Evolutionary conservation across 2,888 invertebrate genomes (phyloP), one percentile per base, ranked within the genome.

Genomic region (Diaperis boleti): DNA sequence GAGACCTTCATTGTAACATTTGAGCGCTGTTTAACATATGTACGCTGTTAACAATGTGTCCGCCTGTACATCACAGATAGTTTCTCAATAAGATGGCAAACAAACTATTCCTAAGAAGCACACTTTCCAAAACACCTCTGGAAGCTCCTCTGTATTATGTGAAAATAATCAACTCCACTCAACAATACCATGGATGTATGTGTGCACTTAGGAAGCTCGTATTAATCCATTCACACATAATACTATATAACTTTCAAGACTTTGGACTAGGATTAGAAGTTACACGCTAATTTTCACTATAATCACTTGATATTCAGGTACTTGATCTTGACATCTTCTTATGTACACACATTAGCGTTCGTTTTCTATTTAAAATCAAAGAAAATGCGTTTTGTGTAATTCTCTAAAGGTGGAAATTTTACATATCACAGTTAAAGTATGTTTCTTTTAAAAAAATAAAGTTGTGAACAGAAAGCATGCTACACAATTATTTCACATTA

Each of bases 21-120:
- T 76, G 75, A 76, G 81, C 81, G 81, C 76, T 79, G 76, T 79
- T 79, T 80, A 81, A 81, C 80, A 81, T 81, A 81, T 81, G 81
- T 81, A 81, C 81, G 81, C 81, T 79, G 79, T 79, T 79, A 78
- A 76, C 76, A 78, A 78, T 79, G 78, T 76, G 77, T 78, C 76
- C 73, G 70, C 73, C 69, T 72, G 71, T 61, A 60, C 75, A 77
- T 78, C 77, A 78, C 78, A 77, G 77, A 75, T 77, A 76, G 73
- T 76, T 74, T 70, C 73, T 69, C 73, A 73, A 74, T 72, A 73
- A 69, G 69, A 69, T 69, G 69, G 66, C 69, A 67, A 66, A 61
- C 62, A 56, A 52, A 37, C 65, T 63, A 54, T 55, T 31, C 18
- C 52, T 39, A 22, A 18, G 10, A 35, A 10, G 33, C 47, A 18